Evolutionary conservation across 2,888 invertebrate species (phyloP).

Genomic region (Eurytoma adleriae): DNA sequence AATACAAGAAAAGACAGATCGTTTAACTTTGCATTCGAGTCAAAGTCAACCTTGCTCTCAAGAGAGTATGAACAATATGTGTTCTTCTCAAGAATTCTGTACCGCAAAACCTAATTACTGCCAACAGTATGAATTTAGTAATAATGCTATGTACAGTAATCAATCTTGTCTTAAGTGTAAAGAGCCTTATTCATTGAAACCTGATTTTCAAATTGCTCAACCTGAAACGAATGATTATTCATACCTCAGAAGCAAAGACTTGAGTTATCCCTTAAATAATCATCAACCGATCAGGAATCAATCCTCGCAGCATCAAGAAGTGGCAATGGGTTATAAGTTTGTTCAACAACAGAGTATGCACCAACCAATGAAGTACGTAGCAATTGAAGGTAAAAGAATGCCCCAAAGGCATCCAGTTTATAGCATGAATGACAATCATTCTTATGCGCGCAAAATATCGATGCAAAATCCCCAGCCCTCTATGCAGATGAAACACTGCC

Average conservation of each 20-base stretch:
- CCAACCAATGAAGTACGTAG: slow-evolving; percentile 53
- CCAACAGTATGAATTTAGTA: slow-evolving; percentile 8
- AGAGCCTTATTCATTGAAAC: not conserved
- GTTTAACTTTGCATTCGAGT: slow-evolving; percentile 51
- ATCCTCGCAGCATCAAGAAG: slow-evolving; percentile 10
- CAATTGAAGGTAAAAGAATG: slow-evolving; percentile 37
- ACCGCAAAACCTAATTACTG: slow-evolving; percentile 18
- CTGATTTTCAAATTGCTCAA: slow-evolving; percentile 15
- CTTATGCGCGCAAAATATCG: slow-evolving; percentile 28
- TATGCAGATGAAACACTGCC: slow-evolving; percentile 10
- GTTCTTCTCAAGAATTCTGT: slow-evolving; percentile 26
- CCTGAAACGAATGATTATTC: slow-evolving; percentile 4
- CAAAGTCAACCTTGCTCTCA: slow-evolving; percentile 53
- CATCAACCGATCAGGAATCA: slow-evolving; percentile 13
- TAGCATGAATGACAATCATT: slow-evolving; percentile 18
- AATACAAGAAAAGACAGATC: slow-evolving; percentile 54
- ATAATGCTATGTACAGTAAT: slow-evolving; percentile 8
- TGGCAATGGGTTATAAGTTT: not conserved
- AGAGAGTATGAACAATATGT: slow-evolving; percentile 27
- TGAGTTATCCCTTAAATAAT: slow-evolving; percentile 3
- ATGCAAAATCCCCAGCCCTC: slow-evolving; percentile 14
- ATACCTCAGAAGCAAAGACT: not conserved
- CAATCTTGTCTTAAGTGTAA: not conserved
- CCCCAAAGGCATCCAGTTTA: slow-evolving; percentile 52
- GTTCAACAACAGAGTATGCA: slow-evolving; percentile 25